Evolutionary conservation across 1,140 invertebrate genomes (phyloP).

Genomic region (Lutraria rhynchaena): DNA sequence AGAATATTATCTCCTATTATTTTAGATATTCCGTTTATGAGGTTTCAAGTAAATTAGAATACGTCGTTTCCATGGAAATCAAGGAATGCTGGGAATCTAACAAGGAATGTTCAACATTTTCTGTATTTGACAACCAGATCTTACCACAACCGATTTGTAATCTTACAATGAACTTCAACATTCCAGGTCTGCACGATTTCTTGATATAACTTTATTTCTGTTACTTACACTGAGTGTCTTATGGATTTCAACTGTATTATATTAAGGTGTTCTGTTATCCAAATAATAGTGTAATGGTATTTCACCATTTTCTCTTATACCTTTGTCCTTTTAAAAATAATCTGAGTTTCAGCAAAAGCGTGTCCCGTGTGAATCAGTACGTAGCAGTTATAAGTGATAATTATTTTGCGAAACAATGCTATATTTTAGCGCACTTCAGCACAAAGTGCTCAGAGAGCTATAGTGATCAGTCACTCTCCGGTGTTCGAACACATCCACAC

Average conservation of each 20-base stretch:
- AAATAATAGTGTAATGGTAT: not conserved
- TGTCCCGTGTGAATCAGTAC: no score
- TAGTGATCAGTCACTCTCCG: no score
- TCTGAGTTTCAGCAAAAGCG: not conserved
- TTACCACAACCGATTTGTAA: not conserved
- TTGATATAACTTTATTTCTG: not conserved
- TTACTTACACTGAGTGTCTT: no score
- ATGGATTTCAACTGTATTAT: not conserved
- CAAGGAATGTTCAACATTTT: not conserved
- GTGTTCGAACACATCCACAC: no score
- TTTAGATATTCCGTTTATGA: constrained; percentile 6
- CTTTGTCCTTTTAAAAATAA: not conserved
- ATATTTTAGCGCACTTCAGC: no score
- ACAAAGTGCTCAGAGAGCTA: no score
- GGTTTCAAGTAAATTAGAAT: not conserved
- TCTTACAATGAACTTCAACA: not conserved
- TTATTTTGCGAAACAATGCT: no score
- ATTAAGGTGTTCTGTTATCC: not conserved
- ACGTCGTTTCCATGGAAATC: not conserved
- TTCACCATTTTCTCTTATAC: not conserved
- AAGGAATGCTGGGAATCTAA: constrained; percentile 17
- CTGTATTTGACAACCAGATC: not conserved
- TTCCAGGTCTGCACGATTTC: not conserved
- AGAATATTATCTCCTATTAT: not conserved
- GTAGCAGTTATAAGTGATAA: no score